Evolutionary conservation across 2,113 vertebrate genomes (phyloP).

Genomic region (Columbina picui): DNA sequence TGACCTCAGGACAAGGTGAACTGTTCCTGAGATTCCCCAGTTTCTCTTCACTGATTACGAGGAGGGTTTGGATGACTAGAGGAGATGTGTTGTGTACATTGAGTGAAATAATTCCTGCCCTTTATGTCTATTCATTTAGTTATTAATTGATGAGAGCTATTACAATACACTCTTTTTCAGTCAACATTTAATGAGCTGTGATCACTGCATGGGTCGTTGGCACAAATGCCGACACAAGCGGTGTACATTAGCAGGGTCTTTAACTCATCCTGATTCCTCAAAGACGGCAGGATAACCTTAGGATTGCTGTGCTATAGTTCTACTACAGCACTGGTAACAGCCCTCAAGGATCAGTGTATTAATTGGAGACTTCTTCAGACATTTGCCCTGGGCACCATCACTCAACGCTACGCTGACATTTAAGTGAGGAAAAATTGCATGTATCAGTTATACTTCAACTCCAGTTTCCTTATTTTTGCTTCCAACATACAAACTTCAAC

Average conservation of each 20-base stretch:
- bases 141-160: not conserved
- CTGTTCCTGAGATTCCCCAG: not conserved
- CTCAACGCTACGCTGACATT: not conserved
- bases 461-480: not conserved
- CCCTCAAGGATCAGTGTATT: not conserved
- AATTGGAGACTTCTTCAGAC: not conserved
- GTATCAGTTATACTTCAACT: not conserved
- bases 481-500: not conserved
- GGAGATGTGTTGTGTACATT: not conserved
- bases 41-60: not conserved
- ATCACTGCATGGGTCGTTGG: not conserved
- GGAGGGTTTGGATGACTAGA: not conserved
- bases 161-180: not conserved
- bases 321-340: not conserved
- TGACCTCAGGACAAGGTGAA: not conserved
- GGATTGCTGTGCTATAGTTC: not conserved
- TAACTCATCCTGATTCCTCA: not conserved
- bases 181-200: not conserved
- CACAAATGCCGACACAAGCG: not conserved
- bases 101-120: not conserved
- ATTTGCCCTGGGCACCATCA: not conserved
- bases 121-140: not conserved
- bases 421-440: not conserved
- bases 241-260: not conserved
- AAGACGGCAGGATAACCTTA: not conserved